phyloP scores from a whole-genome alignment of 2,888 invertebrate genomes.

The Mimachlamys varia region DNA sequence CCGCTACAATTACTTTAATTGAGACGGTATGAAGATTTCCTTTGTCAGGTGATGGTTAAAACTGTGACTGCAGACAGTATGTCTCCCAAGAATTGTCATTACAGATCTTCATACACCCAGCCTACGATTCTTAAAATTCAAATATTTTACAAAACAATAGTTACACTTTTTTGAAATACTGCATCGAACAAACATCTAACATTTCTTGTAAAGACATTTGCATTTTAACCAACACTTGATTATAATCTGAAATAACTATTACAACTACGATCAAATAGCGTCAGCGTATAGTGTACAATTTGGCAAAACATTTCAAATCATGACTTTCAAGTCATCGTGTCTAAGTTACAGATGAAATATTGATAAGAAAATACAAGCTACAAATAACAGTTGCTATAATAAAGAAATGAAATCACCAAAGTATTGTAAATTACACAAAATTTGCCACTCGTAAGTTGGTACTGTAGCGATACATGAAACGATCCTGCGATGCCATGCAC shows the following conservation, averaged over 20 bases:
- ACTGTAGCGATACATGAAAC: background rate
- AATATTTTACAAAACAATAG: conserved; percentile 1
- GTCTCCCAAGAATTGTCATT: conserved; percentile 7
- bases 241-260: background rate
- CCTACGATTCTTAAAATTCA: background rate
- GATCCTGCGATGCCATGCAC: background rate
- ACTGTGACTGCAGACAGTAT: background rate
- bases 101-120: background rate
- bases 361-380: background rate
- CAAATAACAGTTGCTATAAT: background rate
- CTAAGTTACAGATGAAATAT: background rate
- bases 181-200: background rate
- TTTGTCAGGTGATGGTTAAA: background rate
- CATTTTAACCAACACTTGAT: background rate
- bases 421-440: background rate
- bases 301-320: background rate
- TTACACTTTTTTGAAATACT: background rate
- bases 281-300: background rate
- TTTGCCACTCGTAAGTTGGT: background rate
- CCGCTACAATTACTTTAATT: conserved; percentile 12
- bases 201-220: background rate
- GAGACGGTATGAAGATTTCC: background rate
- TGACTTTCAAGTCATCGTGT: background rate
- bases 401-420: background rate
- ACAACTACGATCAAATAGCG: background rate